Conservation (phyloP, 1,140 invertebrate genomes). For the Nasonia giraulti region DNA sequence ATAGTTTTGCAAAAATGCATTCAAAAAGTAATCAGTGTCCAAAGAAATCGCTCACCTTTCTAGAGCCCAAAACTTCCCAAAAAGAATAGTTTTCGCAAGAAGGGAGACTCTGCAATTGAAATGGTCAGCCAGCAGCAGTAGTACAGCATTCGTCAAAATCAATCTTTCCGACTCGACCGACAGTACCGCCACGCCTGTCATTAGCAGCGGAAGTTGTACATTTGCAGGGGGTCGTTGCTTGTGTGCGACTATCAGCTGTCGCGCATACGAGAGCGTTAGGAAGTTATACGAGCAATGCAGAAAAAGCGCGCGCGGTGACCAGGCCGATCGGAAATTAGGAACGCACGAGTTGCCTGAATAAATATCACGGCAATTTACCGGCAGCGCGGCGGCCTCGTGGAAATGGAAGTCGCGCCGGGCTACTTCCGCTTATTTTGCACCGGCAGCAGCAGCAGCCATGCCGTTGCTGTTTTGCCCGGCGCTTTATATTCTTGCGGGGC, state of each 20-base stretch:
- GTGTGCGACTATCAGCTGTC: neutral
- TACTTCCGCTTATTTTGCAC: constrained; percentile 31
- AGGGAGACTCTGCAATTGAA: neutral
- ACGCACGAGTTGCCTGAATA: constrained; percentile 25
- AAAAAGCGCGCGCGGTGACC: neutral
- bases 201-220: constrained; percentile 21
- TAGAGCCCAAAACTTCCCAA: too few species aligned
- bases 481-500: neutral
- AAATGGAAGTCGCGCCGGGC: constrained; percentile 25
- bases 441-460: too few species aligned
- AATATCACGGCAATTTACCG: constrained; percentile 41
- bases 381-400: neutral
- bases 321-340: constrained; percentile 38
- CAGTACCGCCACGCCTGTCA: neutral
- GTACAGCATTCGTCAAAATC: constrained; percentile 8
- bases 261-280: too few species aligned
- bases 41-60: too few species aligned
- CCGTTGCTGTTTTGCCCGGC: too few species aligned
- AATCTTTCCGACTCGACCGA: neutral
- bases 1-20: too few species aligned
- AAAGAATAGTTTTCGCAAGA: neutral
- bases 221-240: neutral
- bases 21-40: too few species aligned
- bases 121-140: neutral
- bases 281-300: too few species aligned